These are phyloP conservation scores for Poeciliopsis turneri DNA, from an alignment of 2,797 vertebrate genomes.

Conservation along the genomic window DNA sequence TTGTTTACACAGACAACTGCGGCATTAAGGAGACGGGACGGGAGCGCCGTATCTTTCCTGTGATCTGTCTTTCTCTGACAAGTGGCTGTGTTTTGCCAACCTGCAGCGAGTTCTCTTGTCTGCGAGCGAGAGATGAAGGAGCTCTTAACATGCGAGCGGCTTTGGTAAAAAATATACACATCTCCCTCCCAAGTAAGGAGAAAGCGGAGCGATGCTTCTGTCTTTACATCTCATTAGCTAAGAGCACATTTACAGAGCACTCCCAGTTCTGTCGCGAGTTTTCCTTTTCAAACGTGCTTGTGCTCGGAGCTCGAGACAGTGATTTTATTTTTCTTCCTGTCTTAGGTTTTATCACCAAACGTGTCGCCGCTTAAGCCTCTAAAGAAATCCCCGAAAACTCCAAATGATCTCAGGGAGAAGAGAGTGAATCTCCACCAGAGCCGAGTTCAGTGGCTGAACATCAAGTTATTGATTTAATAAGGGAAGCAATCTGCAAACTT, in stretches of 20 bases:
- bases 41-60: slow-evolving; percentile 19
- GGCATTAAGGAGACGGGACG: slow-evolving; percentile 28
- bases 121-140: neutral
- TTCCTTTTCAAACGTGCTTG: neutral
- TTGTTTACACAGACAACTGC: slow-evolving; percentile 58
- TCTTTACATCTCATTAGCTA: neutral
- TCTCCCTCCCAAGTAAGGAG: slow-evolving; percentile 1
- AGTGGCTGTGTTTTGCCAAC: slow-evolving; percentile 24
- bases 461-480: neutral
- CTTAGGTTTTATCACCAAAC: neutral
- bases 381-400: neutral
- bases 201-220: neutral
- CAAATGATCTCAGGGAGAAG: neutral
- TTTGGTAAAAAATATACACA: slow-evolving; percentile 14
- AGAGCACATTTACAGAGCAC: neutral
- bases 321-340: neutral
- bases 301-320: neutral
- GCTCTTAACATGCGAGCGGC: neutral
- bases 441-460: neutral
- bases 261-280: neutral
- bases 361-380: neutral
- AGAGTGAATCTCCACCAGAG: neutral
- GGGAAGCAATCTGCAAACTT: neutral
- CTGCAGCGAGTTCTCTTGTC: slow-evolving; percentile 31
- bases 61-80: slow-evolving; percentile 37